phyloP scores from a whole-genome alignment of 53 echinoderm and acorn worm genomes.

The Zoroaster sp. region DNA sequence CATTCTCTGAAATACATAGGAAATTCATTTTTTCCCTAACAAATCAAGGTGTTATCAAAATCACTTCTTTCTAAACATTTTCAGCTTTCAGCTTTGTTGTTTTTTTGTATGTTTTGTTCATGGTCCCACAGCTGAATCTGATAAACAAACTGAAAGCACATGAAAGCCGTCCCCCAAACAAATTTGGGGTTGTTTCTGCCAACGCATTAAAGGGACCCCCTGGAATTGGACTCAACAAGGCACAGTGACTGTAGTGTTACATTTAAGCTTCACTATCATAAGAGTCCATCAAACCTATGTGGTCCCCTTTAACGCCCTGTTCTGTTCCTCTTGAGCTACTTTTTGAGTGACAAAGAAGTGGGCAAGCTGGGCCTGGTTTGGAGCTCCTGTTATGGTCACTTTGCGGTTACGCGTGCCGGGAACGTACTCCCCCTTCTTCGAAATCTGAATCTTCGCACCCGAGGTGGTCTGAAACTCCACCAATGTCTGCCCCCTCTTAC shows the following conservation, averaged over 20 bases:
- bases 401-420: slow-evolving; percentile 97
- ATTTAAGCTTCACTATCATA: slow-evolving; percentile 1
- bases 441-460: slow-evolving; percentile 98
- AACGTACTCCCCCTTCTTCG: slow-evolving; percentile 97
- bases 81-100: slow-evolving; percentile 1
- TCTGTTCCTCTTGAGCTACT: slow-evolving; percentile 97
- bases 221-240: slow-evolving; percentile 38
- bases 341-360: slow-evolving; percentile 92
- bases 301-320: slow-evolving; percentile 94
- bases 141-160: slow-evolving; percentile 41
- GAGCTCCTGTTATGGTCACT: slow-evolving; percentile 96
- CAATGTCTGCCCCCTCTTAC: slow-evolving; percentile 96
- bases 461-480: slow-evolving; percentile 97
- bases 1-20: not conserved
- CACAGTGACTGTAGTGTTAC: slow-evolving; percentile 24
- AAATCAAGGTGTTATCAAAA: slow-evolving; percentile 1
- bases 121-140: slow-evolving; percentile 14
- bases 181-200: not conserved
- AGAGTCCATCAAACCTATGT: slow-evolving; percentile 56
- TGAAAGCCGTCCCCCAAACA: slow-evolving; percentile 13
- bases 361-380: slow-evolving; percentile 90
- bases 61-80: not conserved
- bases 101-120: slow-evolving; percentile 7
- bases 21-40: not conserved
- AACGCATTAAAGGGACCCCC: not conserved